These are phyloP conservation scores for Eupeodes latifasciatus DNA, from an alignment of 2,888 invertebrate species.

Conservation along the genomic window DNA sequence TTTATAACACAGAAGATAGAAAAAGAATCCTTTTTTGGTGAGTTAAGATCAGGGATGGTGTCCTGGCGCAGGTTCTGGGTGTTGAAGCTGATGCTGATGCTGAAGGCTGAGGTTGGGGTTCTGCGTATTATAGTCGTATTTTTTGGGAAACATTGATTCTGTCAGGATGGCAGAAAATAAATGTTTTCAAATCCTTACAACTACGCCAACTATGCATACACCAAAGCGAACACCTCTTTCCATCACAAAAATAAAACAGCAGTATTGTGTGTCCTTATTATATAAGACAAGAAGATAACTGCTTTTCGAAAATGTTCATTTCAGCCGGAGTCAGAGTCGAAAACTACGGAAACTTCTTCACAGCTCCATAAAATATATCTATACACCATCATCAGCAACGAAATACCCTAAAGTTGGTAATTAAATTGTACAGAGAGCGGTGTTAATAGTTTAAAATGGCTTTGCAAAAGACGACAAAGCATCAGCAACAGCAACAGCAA, in stretches of 20 bases:
- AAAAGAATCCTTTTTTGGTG: neutral
- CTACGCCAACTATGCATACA: slow-evolving; percentile 32
- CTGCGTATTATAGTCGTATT: slow-evolving; percentile 10
- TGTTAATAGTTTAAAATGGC: slow-evolving; percentile 76
- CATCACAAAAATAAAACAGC: slow-evolving; percentile 16
- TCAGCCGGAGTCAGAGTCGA: slow-evolving; percentile 8
- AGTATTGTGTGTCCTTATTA: slow-evolving; percentile 44
- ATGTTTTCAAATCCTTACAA: slow-evolving; percentile 70
- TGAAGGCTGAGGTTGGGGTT: neutral
- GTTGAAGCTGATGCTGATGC: no score
- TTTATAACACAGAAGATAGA: slow-evolving; percentile 5
- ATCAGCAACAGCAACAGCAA: neutral
- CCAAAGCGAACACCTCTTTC: neutral
- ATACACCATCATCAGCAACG: slow-evolving; percentile 12
- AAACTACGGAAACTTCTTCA: slow-evolving; percentile 18
- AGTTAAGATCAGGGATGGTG: neutral
- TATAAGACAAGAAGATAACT: slow-evolving; percentile 62
- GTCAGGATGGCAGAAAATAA: slow-evolving; percentile 67
- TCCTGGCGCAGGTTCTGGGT: neutral
- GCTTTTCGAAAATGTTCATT: slow-evolving; percentile 55
- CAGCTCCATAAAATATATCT: slow-evolving; percentile 24
- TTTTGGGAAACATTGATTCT: slow-evolving; percentile 53
- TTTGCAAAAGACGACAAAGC: slow-evolving; percentile 41
- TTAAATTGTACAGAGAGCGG: slow-evolving; percentile 76
- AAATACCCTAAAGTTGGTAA: slow-evolving; percentile 67